Conservation (phyloP, 2,797 vertebrate genomes). For the Hylomyscus alleni region DNA sequence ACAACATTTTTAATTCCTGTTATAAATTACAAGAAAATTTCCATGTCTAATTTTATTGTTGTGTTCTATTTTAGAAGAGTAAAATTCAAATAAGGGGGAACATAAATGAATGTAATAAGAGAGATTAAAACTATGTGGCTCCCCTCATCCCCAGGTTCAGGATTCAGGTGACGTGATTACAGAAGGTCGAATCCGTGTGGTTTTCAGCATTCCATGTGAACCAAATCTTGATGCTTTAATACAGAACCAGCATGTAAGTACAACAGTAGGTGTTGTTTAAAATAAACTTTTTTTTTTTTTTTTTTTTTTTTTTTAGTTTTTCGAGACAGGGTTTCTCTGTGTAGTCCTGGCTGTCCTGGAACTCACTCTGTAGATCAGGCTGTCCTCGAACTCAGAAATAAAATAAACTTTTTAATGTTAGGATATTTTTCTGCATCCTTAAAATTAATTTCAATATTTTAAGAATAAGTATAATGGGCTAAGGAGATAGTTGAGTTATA, state of each 20-base stretch:
- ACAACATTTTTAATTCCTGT: neutral
- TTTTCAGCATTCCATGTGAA: slow-evolving; percentile 96
- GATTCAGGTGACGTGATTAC: slow-evolving; percentile 96
- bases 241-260: slow-evolving; percentile 98
- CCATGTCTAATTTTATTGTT: slow-evolving; percentile 38
- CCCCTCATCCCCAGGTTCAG: slow-evolving; percentile 91
- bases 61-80: slow-evolving; percentile 49
- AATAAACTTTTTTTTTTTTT: slow-evolving; percentile 30
- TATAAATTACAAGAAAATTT: slow-evolving; percentile 56
- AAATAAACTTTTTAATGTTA: slow-evolving; percentile 43
- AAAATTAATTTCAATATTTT: slow-evolving; percentile 57
- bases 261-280: neutral
- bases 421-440: slow-evolving; percentile 28
- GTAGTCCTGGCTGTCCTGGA: too few species aligned
- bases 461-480: neutral
- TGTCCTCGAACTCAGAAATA: too few species aligned
- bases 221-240: slow-evolving; percentile 96
- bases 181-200: slow-evolving; percentile 96
- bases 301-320: too few species aligned
- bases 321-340: too few species aligned
- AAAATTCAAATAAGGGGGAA: slow-evolving; percentile 61
- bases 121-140: slow-evolving; percentile 42
- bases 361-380: too few species aligned
- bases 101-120: slow-evolving; percentile 42
- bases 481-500: neutral